Evolutionary conservation across 2,113 vertebrate species (phyloP).

Genomic region (Aythya baeri): DNA sequence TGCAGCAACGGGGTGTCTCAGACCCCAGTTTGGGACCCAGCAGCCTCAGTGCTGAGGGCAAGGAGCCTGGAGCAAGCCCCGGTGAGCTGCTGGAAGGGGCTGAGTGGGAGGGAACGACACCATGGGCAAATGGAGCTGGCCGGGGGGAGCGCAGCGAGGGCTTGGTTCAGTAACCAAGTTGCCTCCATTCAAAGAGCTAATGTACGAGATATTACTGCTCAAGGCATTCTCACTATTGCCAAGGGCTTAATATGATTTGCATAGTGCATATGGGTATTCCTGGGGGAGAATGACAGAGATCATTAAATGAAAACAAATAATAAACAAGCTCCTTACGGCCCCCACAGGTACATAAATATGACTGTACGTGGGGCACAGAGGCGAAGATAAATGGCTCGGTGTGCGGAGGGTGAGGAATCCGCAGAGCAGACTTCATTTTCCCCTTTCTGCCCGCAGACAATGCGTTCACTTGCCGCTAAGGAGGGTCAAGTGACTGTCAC

Average conservation of each 20-base stretch:
- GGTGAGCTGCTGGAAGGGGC: neutral
- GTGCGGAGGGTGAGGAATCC: neutral
- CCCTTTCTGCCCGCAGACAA: neutral
- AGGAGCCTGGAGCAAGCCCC: neutral
- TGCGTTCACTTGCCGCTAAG: neutral
- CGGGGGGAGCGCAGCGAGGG: neutral
- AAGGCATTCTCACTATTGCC: constrained; percentile 24
- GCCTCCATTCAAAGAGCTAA: neutral
- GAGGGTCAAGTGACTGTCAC: constrained; percentile 58
- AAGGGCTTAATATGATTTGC: constrained; percentile 60
- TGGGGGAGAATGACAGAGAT: constrained; percentile 69
- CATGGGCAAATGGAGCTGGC: neutral
- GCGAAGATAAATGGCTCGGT: neutral
- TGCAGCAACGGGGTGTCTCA: neutral
- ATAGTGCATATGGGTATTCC: constrained; percentile 27
- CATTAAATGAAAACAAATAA: constrained; percentile 77
- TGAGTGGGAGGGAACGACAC: neutral
- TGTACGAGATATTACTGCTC: constrained; percentile 5
- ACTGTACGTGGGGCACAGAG: neutral
- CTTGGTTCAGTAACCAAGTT: neutral
- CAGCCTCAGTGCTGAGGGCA: neutral
- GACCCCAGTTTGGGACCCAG: rapidly evolving
- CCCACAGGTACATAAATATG: constrained; percentile 38
- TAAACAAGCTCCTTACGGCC: constrained; percentile 61
- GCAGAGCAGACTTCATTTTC: neutral